Conservation (phyloP, 2,113 vertebrate genomes). For the Pelecanoides urinatrix region DNA sequence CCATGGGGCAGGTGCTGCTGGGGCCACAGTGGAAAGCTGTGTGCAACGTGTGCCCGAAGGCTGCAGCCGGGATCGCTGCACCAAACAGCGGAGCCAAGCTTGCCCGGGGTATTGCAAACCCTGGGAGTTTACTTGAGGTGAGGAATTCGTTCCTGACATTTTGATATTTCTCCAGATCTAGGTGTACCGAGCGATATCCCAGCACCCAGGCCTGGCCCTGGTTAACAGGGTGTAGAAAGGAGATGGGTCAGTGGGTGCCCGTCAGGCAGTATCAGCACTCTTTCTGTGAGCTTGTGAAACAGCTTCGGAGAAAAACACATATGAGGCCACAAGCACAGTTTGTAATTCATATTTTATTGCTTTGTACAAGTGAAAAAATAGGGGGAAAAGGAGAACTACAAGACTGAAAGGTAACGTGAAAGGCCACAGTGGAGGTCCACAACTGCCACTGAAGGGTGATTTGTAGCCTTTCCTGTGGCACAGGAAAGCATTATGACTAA, state of each 20-base stretch:
- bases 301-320: not conserved
- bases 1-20: not conserved
- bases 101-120: not conserved
- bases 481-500: not conserved
- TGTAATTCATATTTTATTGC: not conserved
- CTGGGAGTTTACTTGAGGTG: not conserved
- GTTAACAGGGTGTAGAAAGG: conserved; percentile 10
- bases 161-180: not conserved
- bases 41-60: rapidly evolving
- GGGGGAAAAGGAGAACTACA: not conserved
- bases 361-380: not conserved
- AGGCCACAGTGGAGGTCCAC: not conserved
- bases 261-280: not conserved
- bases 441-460: not conserved
- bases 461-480: not conserved
- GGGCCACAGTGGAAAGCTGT: not conserved
- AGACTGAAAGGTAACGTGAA: not conserved
- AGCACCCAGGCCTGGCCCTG: not conserved
- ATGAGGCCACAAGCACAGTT: not conserved
- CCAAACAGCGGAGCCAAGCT: rapidly evolving
- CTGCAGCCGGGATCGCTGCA: not conserved
- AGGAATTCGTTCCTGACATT: not conserved
- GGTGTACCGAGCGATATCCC: not conserved
- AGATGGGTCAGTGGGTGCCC: not conserved
- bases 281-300: not conserved